Evolutionary conservation across 2,113 vertebrate species (phyloP).

Genomic region (Saimiri boliviensis): DNA sequence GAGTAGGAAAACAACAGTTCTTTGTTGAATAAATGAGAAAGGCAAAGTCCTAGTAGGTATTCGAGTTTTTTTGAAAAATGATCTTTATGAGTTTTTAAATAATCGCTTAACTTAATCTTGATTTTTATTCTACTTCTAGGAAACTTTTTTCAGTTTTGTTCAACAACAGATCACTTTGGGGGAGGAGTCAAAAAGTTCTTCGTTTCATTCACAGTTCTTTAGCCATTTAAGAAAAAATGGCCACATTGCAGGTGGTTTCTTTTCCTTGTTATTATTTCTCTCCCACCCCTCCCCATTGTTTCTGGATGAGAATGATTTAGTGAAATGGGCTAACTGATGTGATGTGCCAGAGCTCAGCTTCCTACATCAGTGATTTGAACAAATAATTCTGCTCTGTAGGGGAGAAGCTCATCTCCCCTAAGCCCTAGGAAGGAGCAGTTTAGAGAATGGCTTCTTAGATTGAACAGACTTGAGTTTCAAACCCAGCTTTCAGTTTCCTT

Average conservation of each 20-base stretch:
- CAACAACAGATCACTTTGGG: not conserved
- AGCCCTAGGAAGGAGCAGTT: not conserved
- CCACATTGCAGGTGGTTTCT: not conserved
- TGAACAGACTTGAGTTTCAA: not conserved
- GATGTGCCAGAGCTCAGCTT: not conserved
- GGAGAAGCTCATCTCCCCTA: not conserved
- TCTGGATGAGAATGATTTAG: not conserved
- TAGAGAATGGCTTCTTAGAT: not conserved
- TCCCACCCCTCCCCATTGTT: not conserved
- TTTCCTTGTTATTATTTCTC: not conserved
- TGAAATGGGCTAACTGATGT: not conserved
- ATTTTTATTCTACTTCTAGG: not conserved
- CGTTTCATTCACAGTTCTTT: not conserved
- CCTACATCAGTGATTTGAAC: not conserved
- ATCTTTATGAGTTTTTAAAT: not conserved
- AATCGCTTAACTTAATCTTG: not conserved
- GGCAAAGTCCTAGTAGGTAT: not conserved
- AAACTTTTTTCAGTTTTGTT: not conserved
- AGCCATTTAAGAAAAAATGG: not conserved
- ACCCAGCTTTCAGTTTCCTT: not conserved
- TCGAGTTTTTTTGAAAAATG: not conserved
- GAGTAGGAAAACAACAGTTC: not conserved
- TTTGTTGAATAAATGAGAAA: conserved; percentile 38
- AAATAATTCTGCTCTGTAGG: not conserved
- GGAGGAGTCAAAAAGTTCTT: not conserved